Evolutionary conservation across 2,797 vertebrate species (phyloP), one percentile per base, ranked within the genome.

Genomic region (Parotocinclus haroldoi): DNA sequence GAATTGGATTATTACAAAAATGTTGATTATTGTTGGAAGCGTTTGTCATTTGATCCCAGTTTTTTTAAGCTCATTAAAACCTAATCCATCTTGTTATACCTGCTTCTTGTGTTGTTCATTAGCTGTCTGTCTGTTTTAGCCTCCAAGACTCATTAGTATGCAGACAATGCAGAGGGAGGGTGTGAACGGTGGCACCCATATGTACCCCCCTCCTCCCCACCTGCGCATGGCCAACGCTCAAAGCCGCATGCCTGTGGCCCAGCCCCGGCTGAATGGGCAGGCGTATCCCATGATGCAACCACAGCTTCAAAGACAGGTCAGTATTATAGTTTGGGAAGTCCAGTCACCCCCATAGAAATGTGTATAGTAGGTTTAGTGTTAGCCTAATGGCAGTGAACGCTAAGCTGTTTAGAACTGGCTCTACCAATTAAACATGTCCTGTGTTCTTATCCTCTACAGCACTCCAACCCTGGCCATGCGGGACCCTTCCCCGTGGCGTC

Each of bases 131-230:
- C 10, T 36, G 45, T 87, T 86, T 76, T 80, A 99, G 97, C 97
- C 97, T 82, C 97, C 97, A 36, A 91, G 97, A 79, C 94, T 99
- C 82, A 99, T 99, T 87, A 99, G 95, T 87, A 95, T 99, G 93
- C 97, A 96, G 87, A 89, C 92, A 78, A 89, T 96, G 83, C 93
- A 95, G 78, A 90, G 96, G 84, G 91, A 92, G 69, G 95, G 92
- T 62, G 93, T 98, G 83, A 98, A 96, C 77, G 96, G 96, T 73
- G 92, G 93, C 69, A 87, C 94, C 76, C 71, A 88, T 36, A 88
- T 92, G 86, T 98, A 92, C 82, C 91, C 89, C 1, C 83, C 89
- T 72, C 70, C 76, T n/a, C 73, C 69, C 40, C 75, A 85, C 61
- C 79, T 90, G 76, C 90, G 96, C 74, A 94, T 97, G 77, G 87